Conservation (phyloP, 2,888 invertebrate genomes). For the Plebejus anna region DNA sequence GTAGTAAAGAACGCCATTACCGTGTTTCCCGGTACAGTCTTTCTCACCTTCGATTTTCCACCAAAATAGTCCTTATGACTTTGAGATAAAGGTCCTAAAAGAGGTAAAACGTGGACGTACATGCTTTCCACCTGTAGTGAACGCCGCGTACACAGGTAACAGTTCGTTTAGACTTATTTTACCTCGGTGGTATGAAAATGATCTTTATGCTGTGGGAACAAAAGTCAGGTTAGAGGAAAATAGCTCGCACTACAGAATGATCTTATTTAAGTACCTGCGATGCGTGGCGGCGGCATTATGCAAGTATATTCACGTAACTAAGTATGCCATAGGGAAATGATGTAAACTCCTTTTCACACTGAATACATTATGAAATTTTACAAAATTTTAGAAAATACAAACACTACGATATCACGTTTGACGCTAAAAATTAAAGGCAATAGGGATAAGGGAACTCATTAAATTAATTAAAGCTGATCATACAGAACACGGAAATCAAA, state of each 20-base stretch:
- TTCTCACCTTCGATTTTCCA: background rate
- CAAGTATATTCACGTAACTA: conserved; percentile 27
- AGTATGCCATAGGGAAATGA: background rate
- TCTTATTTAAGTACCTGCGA: conserved; percentile 29
- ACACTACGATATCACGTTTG: too few species aligned
- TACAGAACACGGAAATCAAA: background rate
- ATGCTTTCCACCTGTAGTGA: background rate
- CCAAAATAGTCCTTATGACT: background rate
- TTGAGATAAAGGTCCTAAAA: background rate
- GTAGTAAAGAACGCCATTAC: conserved; percentile 20
- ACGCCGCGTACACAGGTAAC: background rate
- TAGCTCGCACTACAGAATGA: background rate
- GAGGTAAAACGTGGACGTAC: background rate
- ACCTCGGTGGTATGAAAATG: background rate
- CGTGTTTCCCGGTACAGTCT: background rate
- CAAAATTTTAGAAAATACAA: background rate
- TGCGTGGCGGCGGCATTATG: conserved; percentile 31
- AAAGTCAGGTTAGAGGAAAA: background rate
- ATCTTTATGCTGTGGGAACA: background rate
- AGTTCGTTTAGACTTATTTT: background rate
- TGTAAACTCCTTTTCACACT: conserved; percentile 1
- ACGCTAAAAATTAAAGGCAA: too few species aligned
- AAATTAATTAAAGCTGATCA: background rate
- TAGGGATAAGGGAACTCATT: too few species aligned
- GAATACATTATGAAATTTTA: background rate